Percentiles rank a stretch among this genome's conserved stretches.
phyloP scores from a whole-genome alignment of 2,797 vertebrate genomes.

The Gymnothorax reevesii region DNA sequence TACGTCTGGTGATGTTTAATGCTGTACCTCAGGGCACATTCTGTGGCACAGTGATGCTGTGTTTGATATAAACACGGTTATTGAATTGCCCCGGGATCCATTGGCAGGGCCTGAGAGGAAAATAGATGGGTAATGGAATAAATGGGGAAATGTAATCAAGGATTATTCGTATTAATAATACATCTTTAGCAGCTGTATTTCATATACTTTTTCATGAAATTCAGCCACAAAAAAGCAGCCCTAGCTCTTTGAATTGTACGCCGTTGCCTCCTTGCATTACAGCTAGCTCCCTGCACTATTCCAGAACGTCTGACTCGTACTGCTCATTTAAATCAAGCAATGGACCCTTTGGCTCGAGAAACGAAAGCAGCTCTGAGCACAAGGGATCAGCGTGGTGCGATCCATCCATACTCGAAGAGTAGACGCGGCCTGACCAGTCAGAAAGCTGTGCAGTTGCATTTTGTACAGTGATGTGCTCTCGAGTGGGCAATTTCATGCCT shows the following conservation, averaged over 20 bases:
- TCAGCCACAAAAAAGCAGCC: no score
- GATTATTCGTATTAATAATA: no score
- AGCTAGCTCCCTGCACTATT: no score
- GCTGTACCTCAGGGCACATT: background rate
- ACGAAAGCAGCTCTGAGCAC: background rate
- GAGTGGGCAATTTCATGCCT: background rate
- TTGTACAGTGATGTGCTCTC: background rate
- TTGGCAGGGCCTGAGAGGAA: no score
- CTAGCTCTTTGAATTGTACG: no score
- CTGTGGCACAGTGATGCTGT: background rate
- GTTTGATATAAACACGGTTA: background rate
- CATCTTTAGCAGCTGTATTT: no score
- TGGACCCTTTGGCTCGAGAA: constrained; percentile 8
- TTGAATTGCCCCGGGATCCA: no score
- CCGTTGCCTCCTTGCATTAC: no score
- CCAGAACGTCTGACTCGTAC: background rate
- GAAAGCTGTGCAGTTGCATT: background rate
- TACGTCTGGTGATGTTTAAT: background rate
- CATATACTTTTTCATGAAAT: no score
- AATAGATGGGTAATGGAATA: no score
- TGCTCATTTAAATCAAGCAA: constrained; percentile 22
- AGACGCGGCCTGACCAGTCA: background rate
- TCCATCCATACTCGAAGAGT: background rate
- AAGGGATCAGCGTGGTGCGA: background rate
- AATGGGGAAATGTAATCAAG: no score